phyloP scores from a whole-genome alignment of 1,140 invertebrate genomes.

The Teleogryllus occipitalis region DNA sequence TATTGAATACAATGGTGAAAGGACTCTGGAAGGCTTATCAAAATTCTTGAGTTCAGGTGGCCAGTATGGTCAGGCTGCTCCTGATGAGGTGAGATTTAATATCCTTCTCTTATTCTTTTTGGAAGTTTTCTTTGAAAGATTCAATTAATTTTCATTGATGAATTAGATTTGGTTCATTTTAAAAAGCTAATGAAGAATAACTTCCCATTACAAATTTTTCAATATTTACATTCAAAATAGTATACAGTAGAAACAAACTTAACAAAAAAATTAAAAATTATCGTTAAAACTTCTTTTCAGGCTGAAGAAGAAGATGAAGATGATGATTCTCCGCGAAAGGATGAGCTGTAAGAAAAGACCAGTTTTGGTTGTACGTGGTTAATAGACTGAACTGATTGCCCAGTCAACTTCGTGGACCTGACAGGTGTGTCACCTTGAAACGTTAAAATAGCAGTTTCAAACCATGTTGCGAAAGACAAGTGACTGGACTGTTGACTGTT shows the following conservation, averaged over 20 bases:
- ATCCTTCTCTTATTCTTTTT: not conserved
- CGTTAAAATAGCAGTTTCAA: not conserved
- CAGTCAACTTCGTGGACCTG: not conserved
- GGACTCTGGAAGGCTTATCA: slow-evolving; percentile 85
- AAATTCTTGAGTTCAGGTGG: slow-evolving; percentile 83
- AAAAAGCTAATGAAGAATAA: too few species aligned
- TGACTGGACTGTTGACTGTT: not conserved
- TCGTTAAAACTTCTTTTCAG: slow-evolving; percentile 31
- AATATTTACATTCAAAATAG: too few species aligned
- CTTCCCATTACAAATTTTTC: too few species aligned
- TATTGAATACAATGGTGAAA: slow-evolving; percentile 89
- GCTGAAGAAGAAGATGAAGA: slow-evolving; percentile 54
- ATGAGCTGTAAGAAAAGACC: slow-evolving; percentile 47
- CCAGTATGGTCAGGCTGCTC: slow-evolving; percentile 52
- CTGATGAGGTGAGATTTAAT: slow-evolving; percentile 44
- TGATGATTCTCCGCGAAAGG: slow-evolving; percentile 54
- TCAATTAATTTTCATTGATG: not conserved
- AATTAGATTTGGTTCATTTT: too few species aligned
- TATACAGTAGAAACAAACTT: too few species aligned
- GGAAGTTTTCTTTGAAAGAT: too few species aligned
- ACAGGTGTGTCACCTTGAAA: not conserved
- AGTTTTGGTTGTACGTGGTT: not conserved
- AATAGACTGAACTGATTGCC: not conserved
- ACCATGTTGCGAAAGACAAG: not conserved
- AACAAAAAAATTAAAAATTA: too few species aligned